Base-by-base conservation (phyloP, 2,888 invertebrate species). In the Marasmarcha lunaedactyla region DNA sequence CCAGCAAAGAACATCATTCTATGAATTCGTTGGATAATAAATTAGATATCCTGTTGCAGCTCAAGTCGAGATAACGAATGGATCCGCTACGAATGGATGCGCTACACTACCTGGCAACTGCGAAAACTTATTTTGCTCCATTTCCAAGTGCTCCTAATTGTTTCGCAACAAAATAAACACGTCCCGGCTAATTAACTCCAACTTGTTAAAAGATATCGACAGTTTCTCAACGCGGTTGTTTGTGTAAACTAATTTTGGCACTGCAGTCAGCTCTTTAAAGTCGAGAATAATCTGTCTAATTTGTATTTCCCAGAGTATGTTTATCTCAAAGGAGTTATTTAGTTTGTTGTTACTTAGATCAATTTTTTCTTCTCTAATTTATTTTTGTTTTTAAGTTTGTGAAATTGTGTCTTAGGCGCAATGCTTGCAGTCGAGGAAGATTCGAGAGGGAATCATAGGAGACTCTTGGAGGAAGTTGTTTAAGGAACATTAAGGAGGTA, bases 271-370 rank as follows among this genome's bases (percentile, higher is more conserved):
- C 59, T 90, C 90, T 67, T 95, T 95, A 57, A 90, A 89, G 51
- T 92, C 93, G 59, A 95, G 76, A 73, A 93, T 93, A 45, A 95
- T 84, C 56, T 94, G 93, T 47, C 90, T 86, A 42, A 94, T 86
- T 62, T 89, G 90, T 42, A 92, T 85, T 52, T 90, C 89, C 45
- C 87, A 87, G 54, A 89, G 87, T 53, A 93, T 89, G 45, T 88
- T 81, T 51, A 88, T 85, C 42, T 86, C 85, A 9, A 90, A 88
- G 44, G 92, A 74, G 44, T 86, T 85, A 46, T 89, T 89, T 44
- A 95, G 85, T 59, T 90, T 89, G 68, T 95, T 95, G 67, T 92
- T 92, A 44, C 93, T 92, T 52, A 95, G 78, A 71, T 95, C 94
- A 51, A 95, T 77, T 58, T 92, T n/a, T n/a, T n/a, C n/a, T n/a